Conservation (phyloP, 2,797 vertebrate genomes). For the Naso thynnoides region DNA sequence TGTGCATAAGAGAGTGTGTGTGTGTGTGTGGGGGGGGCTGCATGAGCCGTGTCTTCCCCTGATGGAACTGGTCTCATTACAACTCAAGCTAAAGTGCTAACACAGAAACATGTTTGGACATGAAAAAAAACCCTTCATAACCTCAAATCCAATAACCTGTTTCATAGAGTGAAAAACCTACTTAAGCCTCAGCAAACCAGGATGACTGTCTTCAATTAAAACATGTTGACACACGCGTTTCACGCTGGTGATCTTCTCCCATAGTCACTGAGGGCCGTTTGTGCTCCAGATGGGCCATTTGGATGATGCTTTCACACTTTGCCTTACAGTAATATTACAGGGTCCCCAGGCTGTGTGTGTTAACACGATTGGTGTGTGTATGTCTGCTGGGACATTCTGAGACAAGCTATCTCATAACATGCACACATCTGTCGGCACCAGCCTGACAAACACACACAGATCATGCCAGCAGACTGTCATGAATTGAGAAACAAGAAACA, state of each 20-base stretch:
- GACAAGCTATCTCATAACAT: slow-evolving; percentile 43
- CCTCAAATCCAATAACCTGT: slow-evolving; percentile 76
- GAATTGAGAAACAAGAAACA: slow-evolving; percentile 25
- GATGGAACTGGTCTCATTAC: slow-evolving; percentile 70
- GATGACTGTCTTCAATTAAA: slow-evolving; percentile 81
- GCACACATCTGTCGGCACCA: slow-evolving; percentile 61
- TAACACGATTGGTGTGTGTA: slow-evolving; percentile 59
- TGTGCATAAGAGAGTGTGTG: background rate
- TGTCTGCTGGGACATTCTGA: slow-evolving; percentile 54
- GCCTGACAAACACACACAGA: slow-evolving; percentile 21
- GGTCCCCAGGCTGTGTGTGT: slow-evolving; percentile 66
- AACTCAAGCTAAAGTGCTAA: slow-evolving; percentile 71
- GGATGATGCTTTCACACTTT: slow-evolving; percentile 75
- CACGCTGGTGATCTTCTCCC: slow-evolving; percentile 58
- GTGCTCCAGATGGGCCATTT: slow-evolving; percentile 79
- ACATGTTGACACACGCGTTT: slow-evolving; percentile 81
- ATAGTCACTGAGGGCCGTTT: slow-evolving; percentile 51
- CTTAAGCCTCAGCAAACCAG: slow-evolving; percentile 70
- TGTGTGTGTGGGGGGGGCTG: slow-evolving; percentile 14
- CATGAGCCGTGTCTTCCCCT: slow-evolving; percentile 39
- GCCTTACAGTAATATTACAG: slow-evolving; percentile 69
- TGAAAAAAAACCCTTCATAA: slow-evolving; percentile 75
- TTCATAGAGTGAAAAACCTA: slow-evolving; percentile 68
- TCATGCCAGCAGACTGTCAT: slow-evolving; percentile 20
- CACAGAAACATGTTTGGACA: slow-evolving; percentile 76